Evolutionary conservation across 2,113 vertebrate species (phyloP), one percentile per base, ranked within the genome.

Genomic region (Hucho hucho): DNA sequence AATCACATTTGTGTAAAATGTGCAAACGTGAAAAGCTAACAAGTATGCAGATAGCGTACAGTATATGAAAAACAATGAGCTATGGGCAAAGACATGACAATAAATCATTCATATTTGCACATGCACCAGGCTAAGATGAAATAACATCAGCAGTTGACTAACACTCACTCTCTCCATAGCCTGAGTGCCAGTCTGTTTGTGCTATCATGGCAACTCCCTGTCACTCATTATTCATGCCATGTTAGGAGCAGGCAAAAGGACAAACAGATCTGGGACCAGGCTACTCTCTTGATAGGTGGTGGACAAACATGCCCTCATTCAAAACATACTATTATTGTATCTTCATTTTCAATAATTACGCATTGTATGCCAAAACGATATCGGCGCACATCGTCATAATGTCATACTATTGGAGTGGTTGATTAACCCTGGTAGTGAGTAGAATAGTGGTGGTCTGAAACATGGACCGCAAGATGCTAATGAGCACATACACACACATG

Each of bases 11-110:
- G 79, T 76, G 82, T 71, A 83, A 78, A 84, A 71, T 87, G 88
- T 90, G 87, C 88, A 87, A 92, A 89, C 86, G 83, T 87, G 85
- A 90, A 90, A 53, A 81, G 84, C 78, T 82, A 87, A 81, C 79
- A 89, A 81, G 78, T 74, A 81, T 86, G 84, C 72, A 84, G 72
- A 77, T 77, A 70, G 79, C 37, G 84, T 89, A 84, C 37, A 43
- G 37, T 43, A 84, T 26, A 61, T 83, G 58, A 71, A 82, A 78
- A 74, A 84, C 79, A 84, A 71, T 88, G 88, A 91, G 87, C 83
- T 88, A 85, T 80, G 76, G 75, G 75, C 77, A 84, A 53, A 72
- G 86, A 87, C 78, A 83, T 82, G 76, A 84, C 68, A 78, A 76
- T 68, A 84, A 70, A 85, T 43, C 84, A 79, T 81, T 87, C 74